Evolutionary conservation across 37 sponge, comb jelly and placozoan genomes (phyloP), one percentile per base, ranked within the genome.

Genomic region (Eunapius fragilis): DNA sequence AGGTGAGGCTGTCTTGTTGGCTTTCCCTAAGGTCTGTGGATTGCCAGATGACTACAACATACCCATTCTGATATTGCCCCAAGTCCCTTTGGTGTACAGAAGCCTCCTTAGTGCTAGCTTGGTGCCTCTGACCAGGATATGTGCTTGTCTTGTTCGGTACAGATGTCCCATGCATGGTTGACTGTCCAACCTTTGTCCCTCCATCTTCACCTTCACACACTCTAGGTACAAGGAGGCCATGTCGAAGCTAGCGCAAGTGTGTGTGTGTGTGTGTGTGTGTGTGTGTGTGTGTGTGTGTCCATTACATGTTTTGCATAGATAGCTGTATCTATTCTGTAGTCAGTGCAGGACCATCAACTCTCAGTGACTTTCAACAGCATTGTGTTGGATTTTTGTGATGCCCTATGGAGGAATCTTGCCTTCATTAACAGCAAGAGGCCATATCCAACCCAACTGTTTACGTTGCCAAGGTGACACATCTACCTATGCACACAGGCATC

Each of bases 301-400:
- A n/a, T n/a, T n/a, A n/a, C n/a, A n/a, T n/a, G n/a, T n/a, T n/a
- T n/a, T n/a, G n/a, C n/a, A n/a, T n/a, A n/a, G 3, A 41, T 41
- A 41, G 41, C 14, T 58, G 58, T 13, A 19, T 12, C 58, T 10
- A 17, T 17, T 19, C 31, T 28, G 23, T 68, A 86, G 87, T 25
- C 38, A 12, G 28, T 68, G 58, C 72, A 82, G 23, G 76, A 75
- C 82, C 81, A 81, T 7, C 25, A 49, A 13, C 77, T 74, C 25
- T 81, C 74, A 6, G 34, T 13, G 14, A 28, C 11, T 2, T 81
- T 87, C 76, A 89, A 89, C 50, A 79, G 74, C 67, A 70, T 84
- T 11, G 89, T 89, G 45, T 34, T 89, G 80, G 89, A 83, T 69
- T 67, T 89, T 30, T 89, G 89, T 49, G 79, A 89, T 84, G 84